Evolutionary conservation across 2,797 vertebrate species (phyloP).

Genomic region (Periophthalmus magnuspinnatus): DNA sequence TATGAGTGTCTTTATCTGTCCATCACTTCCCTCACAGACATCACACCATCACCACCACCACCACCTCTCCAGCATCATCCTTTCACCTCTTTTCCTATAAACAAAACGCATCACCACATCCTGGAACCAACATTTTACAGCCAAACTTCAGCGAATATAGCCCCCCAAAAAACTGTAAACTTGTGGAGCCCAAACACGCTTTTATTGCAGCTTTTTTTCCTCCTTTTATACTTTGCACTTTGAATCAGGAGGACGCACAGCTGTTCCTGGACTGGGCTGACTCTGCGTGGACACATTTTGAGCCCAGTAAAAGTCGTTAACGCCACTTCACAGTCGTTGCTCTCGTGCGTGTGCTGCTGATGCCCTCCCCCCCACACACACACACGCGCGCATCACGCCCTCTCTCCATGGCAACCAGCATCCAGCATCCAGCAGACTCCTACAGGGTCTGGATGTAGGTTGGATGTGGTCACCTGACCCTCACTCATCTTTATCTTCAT

Average conservation of each 20-base stretch:
- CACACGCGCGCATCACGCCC: slow-evolving; percentile 13
- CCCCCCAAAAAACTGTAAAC: neutral
- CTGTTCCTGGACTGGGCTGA: neutral
- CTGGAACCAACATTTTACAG: neutral
- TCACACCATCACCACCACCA: no score
- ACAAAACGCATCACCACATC: neutral
- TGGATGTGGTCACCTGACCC: slow-evolving; percentile 45
- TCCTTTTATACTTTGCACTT: neutral
- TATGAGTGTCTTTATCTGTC: neutral
- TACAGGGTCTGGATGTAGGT: slow-evolving; percentile 27
- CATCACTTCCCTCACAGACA: neutral
- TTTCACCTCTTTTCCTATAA: no score
- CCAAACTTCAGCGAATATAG: neutral
- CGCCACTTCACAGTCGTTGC: neutral
- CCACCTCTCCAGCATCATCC: neutral
- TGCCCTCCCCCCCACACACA: slow-evolving; percentile 3
- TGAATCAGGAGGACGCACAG: neutral
- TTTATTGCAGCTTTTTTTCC: no score
- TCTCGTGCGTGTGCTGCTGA: slow-evolving; percentile 6
- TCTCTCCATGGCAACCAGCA: slow-evolving; percentile 53
- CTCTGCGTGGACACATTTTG: neutral
- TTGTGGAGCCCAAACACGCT: neutral
- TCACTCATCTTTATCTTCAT: slow-evolving; percentile 39
- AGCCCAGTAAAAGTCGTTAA: neutral
- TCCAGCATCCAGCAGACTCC: slow-evolving; percentile 59